Base-by-base conservation (phyloP, 2,888 invertebrate species). In the Melanotus villosus region DNA sequence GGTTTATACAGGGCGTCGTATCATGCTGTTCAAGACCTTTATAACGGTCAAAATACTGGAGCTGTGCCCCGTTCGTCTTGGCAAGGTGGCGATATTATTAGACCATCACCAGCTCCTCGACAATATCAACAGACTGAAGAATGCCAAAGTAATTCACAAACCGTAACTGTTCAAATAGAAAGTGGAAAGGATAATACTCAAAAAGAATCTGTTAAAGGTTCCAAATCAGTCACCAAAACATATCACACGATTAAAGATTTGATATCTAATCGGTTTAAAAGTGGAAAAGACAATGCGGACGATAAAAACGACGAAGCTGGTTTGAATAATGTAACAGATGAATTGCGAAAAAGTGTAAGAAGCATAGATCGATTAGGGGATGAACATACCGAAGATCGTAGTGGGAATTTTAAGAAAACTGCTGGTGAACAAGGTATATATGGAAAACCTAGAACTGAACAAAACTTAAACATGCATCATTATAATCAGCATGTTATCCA, bases 161-260 rank as follows among this genome's bases (percentile, higher is more conserved):
- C 86, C 32, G 87, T 88, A 41, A 86, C 89, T 57, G 89, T 89
- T 4, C 88, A 89, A 10, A 89, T 89, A 2, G 90, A 90, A 84
- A 87, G 87, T 19, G 87, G 86, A 1, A 90, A 89, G 80, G 89
- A 89, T 62, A 87, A 83, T 36, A 87, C 86, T 12, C 86, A 86
- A 79, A 81, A 82, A 71, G 89, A 89, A 75, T 86, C 88, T 0
- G 87, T 86, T 0, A 89, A 89, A 81, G 87, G 86, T 63, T 85
- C 87, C 50, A 90, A 92, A 81, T 89, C 92, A n/a, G 89, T 92
- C 67, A 90, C 91, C 47, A 92, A 93, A 84, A 93, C 93, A 0
- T 93, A 93, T 80, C 92, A 94, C 81, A 93, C 93, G 2, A 89
- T 94, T 71, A 93, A 93, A 86, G 93, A 93, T 79, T 92, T 94